Percentiles rank a stretch among this genome's conserved stretches.
Evolutionary conservation across 2,797 vertebrate species (phyloP).

Genomic region (Sternarchorhynchus goeldii): DNA sequence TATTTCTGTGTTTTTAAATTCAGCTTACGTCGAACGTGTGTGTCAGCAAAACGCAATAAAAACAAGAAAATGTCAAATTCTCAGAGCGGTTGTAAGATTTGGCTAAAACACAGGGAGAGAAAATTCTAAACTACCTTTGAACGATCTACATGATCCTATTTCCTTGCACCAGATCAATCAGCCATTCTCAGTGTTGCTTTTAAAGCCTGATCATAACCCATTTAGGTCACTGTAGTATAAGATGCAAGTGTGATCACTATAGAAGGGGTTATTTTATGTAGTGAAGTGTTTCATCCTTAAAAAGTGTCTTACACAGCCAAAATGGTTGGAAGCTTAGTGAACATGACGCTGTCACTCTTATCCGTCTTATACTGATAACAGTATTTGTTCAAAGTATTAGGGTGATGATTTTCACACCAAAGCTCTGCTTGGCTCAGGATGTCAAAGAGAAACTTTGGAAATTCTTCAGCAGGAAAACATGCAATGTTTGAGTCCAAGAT

Average conservation of each 20-base stretch:
- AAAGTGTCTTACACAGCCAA: neutral
- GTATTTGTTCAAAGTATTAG: constrained; percentile 27
- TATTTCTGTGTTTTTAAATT: constrained; percentile 27
- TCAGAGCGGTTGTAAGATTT: neutral
- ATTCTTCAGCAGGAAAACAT: neutral
- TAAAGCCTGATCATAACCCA: neutral
- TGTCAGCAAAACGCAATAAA: neutral
- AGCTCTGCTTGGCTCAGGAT: constrained; percentile 7
- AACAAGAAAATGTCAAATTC: neutral
- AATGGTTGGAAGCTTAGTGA: constrained; percentile 23
- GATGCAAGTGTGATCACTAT: neutral
- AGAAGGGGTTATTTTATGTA: neutral
- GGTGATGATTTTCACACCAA: constrained; percentile 43
- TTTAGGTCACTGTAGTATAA: neutral
- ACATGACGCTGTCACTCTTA: constrained; percentile 2
- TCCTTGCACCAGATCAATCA: no score
- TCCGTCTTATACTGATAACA: neutral
- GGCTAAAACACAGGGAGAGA: neutral
- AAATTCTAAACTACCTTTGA: neutral
- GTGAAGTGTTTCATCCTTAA: neutral
- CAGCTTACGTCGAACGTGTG: neutral
- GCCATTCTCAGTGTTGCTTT: neutral
- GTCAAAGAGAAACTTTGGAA: neutral
- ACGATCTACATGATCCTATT: neutral
- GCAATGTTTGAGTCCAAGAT: neutral